A percentile compares a stretch with the other conserved stretches of the same genome.
phyloP scores from a whole-genome alignment of 2,888 invertebrate genomes.

The Elmis aenea region DNA sequence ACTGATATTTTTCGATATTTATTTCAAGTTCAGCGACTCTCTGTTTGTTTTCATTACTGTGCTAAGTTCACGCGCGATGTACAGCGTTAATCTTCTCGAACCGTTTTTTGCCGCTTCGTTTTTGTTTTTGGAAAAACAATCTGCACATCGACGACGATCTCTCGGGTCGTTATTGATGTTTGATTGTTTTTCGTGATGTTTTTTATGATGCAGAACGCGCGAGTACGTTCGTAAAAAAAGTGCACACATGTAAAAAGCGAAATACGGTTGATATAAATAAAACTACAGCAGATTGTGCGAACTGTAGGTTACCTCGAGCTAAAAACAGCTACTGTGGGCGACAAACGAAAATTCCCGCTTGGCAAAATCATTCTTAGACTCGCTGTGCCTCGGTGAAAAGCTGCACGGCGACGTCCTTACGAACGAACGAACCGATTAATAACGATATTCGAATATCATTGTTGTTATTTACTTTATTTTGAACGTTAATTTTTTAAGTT shows the following conservation, averaged over 20 bases:
- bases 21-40: too few relatives aligned
- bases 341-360: conserved; percentile 43
- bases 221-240: conserved; percentile 1
- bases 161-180: neutral
- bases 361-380: conserved; percentile 42
- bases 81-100: neutral
- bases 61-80: too few relatives aligned
- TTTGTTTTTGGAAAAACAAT: neutral
- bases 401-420: conserved; percentile 33
- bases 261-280: conserved; percentile 26
- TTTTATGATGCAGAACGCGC: neutral
- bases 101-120: neutral
- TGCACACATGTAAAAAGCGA: conserved; percentile 14
- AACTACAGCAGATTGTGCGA: conserved; percentile 30
- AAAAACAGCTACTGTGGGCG: conserved; percentile 43
- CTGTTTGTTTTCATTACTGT: too few relatives aligned
- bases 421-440: conserved; percentile 38
- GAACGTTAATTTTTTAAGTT: too few relatives aligned
- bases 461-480: conserved; percentile 13
- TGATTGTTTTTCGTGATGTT: neutral
- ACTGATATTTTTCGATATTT: too few relatives aligned
- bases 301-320: conserved; percentile 40
- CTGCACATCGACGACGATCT: neutral
- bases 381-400: conserved; percentile 39
- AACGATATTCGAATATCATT: conserved; percentile 30